Evolutionary conservation across 2,797 vertebrate species (phyloP), one percentile per base, ranked within the genome.

Genomic region (Delichon dasypus): DNA sequence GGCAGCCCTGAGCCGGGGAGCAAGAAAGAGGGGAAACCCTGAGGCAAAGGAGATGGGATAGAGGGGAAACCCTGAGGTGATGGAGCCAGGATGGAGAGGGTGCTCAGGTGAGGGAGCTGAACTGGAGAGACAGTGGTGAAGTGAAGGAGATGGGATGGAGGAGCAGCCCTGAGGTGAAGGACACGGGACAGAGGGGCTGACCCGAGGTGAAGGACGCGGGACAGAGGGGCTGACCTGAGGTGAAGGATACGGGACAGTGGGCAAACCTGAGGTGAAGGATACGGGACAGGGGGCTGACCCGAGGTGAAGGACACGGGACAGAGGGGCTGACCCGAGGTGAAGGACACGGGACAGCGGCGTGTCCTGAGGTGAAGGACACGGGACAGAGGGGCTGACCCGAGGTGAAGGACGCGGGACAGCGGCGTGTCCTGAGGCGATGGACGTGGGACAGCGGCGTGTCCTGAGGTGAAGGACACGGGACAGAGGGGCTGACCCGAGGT

Each of bases 281-380:
- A 44, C 0, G 5, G 44, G 44, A 67, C 10, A 14, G 16, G 29
- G 21, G 22, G 13, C 21, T 15, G 9, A 4, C 40, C 40, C 15
- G 40, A 40, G 40, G 40, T 40, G 40, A 40, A 40, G 40, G 40
- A 40, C 11, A 40, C 8, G 1, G 10, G 30, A 13, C 8, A 8
- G 7, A 12, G 16, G 34, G 19, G 20, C 5, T 36, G n/a, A 15
- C 15, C 7, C 1, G 22, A 27, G 13, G 34, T 30, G 47, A 36
- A 36, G 45, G 40, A 13, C n/a, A n/a, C n/a, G n/a, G n/a, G n/a
- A n/a, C n/a, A n/a, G n/a, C n/a, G n/a, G n/a, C n/a, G n/a, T n/a
- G n/a, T n/a, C n/a, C 51, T 13, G 57, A 29, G 4, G 15, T 4
- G 15, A 34, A 7, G 34, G 30, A 13, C 2, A 6, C 0, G 0